Conservation (phyloP, 2,113 vertebrate species). For the Pithys albifrons region DNA sequence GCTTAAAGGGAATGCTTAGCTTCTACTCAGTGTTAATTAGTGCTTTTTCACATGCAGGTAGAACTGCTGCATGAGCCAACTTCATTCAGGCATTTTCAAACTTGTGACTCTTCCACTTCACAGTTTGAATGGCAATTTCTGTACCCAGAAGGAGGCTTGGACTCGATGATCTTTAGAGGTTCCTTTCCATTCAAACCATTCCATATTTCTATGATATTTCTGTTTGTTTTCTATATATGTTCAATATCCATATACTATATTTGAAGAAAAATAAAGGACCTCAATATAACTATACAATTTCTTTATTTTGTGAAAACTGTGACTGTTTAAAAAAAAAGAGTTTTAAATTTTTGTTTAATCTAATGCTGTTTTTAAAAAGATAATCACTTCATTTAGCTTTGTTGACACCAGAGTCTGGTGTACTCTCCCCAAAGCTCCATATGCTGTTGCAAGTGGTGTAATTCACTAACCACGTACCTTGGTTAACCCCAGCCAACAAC, state of each 20-base stretch:
- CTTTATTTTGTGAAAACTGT: neutral
- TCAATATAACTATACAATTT: neutral
- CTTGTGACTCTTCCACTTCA: neutral
- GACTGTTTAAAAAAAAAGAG: neutral
- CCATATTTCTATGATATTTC: neutral
- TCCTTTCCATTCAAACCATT: neutral
- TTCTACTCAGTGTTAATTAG: neutral
- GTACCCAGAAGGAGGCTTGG: fast-evolving
- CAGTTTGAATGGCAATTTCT: neutral
- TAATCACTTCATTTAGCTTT: neutral
- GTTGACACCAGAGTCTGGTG: neutral
- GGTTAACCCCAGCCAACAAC: neutral
- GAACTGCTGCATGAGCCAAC: neutral
- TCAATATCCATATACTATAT: neutral
- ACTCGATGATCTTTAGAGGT: neutral
- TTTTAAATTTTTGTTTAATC: neutral
- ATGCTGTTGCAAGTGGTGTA: neutral
- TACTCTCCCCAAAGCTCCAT: neutral
- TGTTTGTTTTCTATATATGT: neutral
- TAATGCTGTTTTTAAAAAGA: neutral
- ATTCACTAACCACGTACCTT: neutral
- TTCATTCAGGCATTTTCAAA: neutral
- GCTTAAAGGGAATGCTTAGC: neutral
- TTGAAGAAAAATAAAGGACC: neutral
- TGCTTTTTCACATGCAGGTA: neutral